Conservation (phyloP, 2,113 vertebrate genomes). For the Mesocricetus auratus region DNA sequence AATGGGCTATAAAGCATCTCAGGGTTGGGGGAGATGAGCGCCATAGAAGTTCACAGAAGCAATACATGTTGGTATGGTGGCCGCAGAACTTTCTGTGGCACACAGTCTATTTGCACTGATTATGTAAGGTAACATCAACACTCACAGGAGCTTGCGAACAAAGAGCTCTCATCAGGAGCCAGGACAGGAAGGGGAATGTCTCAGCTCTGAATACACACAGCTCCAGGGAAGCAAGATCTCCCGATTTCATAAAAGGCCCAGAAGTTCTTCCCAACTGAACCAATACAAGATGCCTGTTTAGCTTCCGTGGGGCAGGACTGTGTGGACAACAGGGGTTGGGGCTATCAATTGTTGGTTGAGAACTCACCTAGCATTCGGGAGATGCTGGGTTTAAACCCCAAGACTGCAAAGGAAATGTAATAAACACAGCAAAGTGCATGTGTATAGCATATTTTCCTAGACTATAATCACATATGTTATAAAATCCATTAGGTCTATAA, state of each 20-base stretch:
- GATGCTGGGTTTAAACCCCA: neutral
- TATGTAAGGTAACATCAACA: neutral
- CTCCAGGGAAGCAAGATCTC: neutral
- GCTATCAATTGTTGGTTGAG: neutral
- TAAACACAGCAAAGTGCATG: neutral
- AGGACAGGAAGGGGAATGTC: neutral
- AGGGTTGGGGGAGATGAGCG: neutral
- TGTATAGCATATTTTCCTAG: neutral
- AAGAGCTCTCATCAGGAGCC: neutral
- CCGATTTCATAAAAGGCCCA: neutral
- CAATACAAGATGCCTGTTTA: constrained; percentile 18
- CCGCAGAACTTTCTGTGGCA: neutral
- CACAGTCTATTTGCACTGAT: neutral
- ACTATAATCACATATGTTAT: neutral
- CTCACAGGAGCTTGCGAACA: neutral
- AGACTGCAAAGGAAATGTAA: neutral
- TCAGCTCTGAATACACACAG: neutral
- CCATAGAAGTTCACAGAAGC: neutral
- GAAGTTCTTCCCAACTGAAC: constrained; percentile 1
- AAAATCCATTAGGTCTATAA: constrained; percentile 15
- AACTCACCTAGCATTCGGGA: neutral
- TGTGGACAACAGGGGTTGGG: neutral
- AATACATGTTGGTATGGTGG: neutral
- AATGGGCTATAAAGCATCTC: neutral
- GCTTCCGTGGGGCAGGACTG: neutral